Evolutionary conservation across 2,888 invertebrate species (phyloP).

Genomic region (Desoria tigrina): DNA sequence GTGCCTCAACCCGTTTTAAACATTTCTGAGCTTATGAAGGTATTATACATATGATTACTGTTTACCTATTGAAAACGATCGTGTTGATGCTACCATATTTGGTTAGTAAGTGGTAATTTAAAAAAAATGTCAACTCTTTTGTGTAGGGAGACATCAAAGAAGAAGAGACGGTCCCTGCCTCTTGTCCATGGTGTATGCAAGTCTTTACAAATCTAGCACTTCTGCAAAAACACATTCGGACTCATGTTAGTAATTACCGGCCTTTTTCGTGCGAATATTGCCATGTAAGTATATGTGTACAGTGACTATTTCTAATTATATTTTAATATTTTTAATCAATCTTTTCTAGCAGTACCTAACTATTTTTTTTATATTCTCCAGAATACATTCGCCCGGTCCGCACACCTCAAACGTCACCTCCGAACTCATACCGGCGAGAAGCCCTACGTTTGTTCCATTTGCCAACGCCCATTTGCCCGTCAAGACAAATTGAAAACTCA

Average conservation of each 20-base stretch:
- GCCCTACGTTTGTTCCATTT: slow-evolving; percentile 42
- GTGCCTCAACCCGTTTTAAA: slow-evolving; percentile 25
- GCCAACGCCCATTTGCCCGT: slow-evolving; percentile 39
- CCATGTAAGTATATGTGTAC: slow-evolving; percentile 28
- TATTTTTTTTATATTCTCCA: slow-evolving; percentile 11
- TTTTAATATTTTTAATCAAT: too few relatives aligned
- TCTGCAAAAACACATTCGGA: slow-evolving; percentile 81
- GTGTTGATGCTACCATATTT: too few relatives aligned
- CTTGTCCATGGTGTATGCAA: slow-evolving; percentile 61
- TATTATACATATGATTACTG: neutral
- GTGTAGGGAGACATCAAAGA: slow-evolving; percentile 1
- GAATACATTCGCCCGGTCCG: slow-evolving; percentile 45
- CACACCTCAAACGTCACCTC: slow-evolving; percentile 46
- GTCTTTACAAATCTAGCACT: slow-evolving; percentile 95
- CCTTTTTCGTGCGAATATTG: slow-evolving; percentile 42
- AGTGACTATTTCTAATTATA: neutral
- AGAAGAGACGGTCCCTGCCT: slow-evolving; percentile 22
- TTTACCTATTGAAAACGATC: too few relatives aligned
- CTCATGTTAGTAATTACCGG: slow-evolving; percentile 42
- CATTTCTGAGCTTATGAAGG: slow-evolving; percentile 13
- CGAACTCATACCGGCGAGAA: slow-evolving; percentile 49
- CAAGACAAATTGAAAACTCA: slow-evolving; percentile 50
- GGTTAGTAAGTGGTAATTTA: too few relatives aligned
- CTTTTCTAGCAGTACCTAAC: neutral
- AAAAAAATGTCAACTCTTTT: too few relatives aligned